Evolutionary conservation across 2,113 vertebrate species (phyloP).

Genomic region (Tiliqua scincoides): DNA sequence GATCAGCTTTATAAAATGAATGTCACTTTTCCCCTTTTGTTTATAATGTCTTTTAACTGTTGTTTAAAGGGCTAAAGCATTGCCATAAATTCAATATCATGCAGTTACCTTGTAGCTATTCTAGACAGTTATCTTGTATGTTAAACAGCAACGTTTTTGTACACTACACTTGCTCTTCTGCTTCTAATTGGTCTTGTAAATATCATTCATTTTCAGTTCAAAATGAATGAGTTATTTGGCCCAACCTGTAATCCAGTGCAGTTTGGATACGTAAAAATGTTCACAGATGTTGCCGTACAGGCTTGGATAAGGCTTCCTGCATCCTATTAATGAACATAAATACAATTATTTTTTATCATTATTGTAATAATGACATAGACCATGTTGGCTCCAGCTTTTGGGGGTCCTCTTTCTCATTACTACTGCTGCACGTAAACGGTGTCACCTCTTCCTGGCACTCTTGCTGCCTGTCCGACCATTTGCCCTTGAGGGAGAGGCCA

Average conservation of each 20-base stretch:
- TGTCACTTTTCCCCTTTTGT: background rate
- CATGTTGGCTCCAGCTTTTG: too few species aligned
- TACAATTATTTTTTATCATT: background rate
- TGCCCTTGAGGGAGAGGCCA: too few species aligned
- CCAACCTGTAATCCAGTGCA: background rate
- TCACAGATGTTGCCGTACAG: background rate
- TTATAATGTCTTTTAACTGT: background rate
- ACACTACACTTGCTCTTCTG: slow-evolving; percentile 27
- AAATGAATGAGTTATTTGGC: background rate
- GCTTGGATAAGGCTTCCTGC: background rate
- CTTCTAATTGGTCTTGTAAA: slow-evolving; percentile 48
- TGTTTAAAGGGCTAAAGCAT: background rate
- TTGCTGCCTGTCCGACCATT: too few species aligned
- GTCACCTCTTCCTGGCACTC: too few species aligned
- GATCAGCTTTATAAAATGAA: background rate
- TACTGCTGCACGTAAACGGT: too few species aligned
- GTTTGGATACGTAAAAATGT: background rate
- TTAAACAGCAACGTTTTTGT: background rate
- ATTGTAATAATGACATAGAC: too few species aligned
- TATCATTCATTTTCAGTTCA: background rate
- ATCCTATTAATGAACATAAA: background rate
- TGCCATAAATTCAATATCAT: background rate
- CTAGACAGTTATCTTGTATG: background rate
- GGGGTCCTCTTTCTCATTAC: too few species aligned
- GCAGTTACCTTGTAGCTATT: background rate